Evolutionary conservation across 2,797 vertebrate species (phyloP).

Genomic region (Platalea minor): DNA sequence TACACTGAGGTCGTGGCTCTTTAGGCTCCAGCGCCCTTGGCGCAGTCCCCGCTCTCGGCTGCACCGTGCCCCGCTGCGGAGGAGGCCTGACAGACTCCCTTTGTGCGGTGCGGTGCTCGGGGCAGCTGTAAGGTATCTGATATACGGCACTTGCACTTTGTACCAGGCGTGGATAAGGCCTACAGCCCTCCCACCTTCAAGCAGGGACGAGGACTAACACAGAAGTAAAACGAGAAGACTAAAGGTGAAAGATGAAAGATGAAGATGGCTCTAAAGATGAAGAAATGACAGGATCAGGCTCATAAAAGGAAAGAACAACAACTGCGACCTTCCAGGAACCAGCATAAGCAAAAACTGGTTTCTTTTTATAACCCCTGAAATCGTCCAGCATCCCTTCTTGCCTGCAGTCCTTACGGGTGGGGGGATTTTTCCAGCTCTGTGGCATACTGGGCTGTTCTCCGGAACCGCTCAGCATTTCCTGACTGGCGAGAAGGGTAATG

Average conservation of each 20-base stretch:
- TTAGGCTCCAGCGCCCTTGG: neutral
- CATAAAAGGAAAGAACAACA: neutral
- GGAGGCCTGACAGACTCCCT: neutral
- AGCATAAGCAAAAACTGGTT: neutral
- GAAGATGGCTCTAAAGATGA: neutral
- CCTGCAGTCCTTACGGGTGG: rapidly evolving
- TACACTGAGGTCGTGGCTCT: neutral
- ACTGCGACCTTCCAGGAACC: neutral
- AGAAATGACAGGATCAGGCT: neutral
- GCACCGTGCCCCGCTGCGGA: neutral
- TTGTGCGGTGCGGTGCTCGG: rapidly evolving
- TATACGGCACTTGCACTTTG: neutral
- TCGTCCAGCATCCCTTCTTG: neutral
- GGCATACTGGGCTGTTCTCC: neutral
- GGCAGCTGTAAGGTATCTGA: neutral
- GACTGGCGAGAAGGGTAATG: neutral
- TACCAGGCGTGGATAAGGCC: neutral
- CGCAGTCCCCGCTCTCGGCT: rapidly evolving
- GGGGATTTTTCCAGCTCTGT: neutral
- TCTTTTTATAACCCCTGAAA: neutral
- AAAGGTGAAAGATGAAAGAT: neutral
- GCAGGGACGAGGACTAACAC: neutral
- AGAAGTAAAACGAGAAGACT: neutral
- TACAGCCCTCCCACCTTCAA: neutral
- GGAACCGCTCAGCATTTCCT: neutral